Conservation (phyloP, 53 echinoderm and acorn worm genomes). For the Holothuria scabra region DNA sequence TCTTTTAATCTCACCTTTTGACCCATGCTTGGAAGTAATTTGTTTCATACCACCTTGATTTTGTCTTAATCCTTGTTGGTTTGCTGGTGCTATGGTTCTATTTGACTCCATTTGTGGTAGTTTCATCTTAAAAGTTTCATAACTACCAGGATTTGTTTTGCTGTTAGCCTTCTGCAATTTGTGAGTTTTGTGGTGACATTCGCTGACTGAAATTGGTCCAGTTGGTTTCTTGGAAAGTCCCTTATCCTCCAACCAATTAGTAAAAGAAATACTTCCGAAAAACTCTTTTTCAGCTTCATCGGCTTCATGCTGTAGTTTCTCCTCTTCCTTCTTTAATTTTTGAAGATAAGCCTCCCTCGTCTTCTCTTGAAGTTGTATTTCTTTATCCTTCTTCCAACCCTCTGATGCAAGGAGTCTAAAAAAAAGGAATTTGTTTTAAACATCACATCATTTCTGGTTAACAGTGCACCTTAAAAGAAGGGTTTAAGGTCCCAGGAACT, state of each 20-base stretch:
- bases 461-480: too few relatives aligned
- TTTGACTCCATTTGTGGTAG: conserved; percentile 33
- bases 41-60: background rate
- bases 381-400: conserved; percentile 87
- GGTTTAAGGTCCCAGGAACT: too few relatives aligned
- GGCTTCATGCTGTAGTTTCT: conserved; percentile 56
- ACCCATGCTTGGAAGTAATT: background rate
- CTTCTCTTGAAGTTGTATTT: conserved; percentile 69
- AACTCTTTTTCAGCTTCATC: conserved; percentile 73
- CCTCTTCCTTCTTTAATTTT: conserved; percentile 76
- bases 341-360: conserved; percentile 72
- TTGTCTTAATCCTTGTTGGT: background rate
- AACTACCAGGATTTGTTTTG: background rate
- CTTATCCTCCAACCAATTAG: conserved; percentile 83
- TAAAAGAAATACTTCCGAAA: conserved; percentile 69
- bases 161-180: conserved; percentile 33
- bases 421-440: background rate
- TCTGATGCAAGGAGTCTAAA: conserved; percentile 80
- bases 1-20: background rate
- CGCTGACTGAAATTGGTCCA: conserved; percentile 32
- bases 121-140: background rate
- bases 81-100: conserved; percentile 27
- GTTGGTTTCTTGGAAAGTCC: conserved; percentile 62
- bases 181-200: background rate
- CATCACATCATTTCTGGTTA: background rate